Evolutionary conservation across 2,113 vertebrate genomes (phyloP).

Genomic region (Melospiza melodia): DNA sequence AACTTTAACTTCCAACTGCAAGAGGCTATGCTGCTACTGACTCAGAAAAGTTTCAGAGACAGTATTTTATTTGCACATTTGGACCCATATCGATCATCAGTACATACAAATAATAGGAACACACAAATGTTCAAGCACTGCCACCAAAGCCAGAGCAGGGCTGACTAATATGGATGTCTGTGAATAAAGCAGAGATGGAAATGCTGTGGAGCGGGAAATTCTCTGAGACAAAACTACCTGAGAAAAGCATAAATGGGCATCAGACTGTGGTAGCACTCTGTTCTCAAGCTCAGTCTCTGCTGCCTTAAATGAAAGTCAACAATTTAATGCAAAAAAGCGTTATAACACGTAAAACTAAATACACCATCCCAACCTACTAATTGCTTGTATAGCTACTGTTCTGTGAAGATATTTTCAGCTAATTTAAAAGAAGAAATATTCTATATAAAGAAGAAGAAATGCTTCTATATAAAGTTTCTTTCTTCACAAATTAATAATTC

Average conservation of each 20-base stretch:
- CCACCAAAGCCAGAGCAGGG: background rate
- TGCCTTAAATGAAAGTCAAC: background rate
- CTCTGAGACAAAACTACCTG: background rate
- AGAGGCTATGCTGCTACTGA: background rate
- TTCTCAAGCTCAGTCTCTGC: background rate
- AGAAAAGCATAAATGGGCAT: background rate
- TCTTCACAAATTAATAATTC: background rate
- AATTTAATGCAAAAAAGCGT: background rate
- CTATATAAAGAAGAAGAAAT: no score
- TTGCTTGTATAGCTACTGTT: background rate
- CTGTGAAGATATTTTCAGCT: background rate
- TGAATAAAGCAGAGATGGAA: background rate
- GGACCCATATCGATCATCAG: background rate
- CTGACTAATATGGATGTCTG: background rate
- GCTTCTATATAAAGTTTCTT: background rate
- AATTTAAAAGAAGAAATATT: background rate
- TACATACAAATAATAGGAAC: accelerated
- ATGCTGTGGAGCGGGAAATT: background rate
- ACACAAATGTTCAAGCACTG: background rate
- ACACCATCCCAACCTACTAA: background rate
- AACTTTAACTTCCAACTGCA: background rate
- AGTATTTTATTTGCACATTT: background rate
- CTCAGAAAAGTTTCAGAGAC: background rate
- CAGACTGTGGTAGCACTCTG: background rate
- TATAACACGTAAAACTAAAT: background rate